Base-by-base conservation (phyloP, 1,140 invertebrate species). In the Arctopsyche grandis region DNA sequence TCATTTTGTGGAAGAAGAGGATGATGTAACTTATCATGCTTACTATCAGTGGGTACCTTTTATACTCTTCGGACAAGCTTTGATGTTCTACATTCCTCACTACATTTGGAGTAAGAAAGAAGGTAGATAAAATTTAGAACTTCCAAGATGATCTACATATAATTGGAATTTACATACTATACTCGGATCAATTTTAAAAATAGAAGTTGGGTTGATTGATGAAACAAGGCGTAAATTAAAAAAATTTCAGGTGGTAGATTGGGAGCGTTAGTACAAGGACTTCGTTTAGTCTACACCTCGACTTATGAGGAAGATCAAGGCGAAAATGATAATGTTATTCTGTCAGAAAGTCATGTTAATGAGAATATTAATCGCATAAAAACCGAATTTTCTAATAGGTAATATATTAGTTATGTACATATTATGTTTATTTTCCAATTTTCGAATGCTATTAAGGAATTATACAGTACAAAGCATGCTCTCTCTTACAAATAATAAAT, bases 41-140 rank as follows among this genome's bases (percentile, higher is more conserved):
- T 97, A 97, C 85, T 98, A 98, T 84, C 96, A 97, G 86, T 98
- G 96, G 96, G 95, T 97, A 5, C 94, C 93, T 0, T 95, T 96
- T 83, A 91, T 96, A 0, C 87, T 95, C 0, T 94, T 95, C 86
- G 90, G 91, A 7, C 94, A 96, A 86, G 92, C 92, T 0, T 85
- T 94, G 0, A 87, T 91, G 81, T 96, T 96, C 86, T 94, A 94
- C 82, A 58, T 94, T 66, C 94, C 95, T 0, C 94, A 95, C 87
- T 89, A 91, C 46, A 80, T 96, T 0, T 96, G 95, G 95, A 93
- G 93, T 86, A 90, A 87, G 21, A 88, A 88, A 63, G 94, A 96
- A 92, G 93, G 93, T 93, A 83, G 12, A 5, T 52, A 14, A 52
- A 52, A 52, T 52, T 3, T 5, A 52, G 48, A 52, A 83, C 80